Conservation (phyloP, 2,113 vertebrate genomes). For the Nannospalax galili region DNA sequence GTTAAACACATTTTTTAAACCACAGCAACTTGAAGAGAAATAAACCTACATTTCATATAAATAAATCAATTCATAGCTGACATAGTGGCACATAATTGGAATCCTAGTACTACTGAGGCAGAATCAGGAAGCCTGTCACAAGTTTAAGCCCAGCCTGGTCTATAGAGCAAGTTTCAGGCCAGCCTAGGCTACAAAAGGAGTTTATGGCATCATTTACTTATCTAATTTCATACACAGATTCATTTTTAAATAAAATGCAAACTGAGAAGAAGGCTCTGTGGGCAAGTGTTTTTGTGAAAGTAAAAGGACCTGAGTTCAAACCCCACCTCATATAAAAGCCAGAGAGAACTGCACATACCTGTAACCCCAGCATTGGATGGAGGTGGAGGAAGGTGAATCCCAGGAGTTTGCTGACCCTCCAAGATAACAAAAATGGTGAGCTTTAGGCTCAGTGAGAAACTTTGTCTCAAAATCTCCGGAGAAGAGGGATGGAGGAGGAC, state of each 20-base stretch:
- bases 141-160: too few relatives aligned
- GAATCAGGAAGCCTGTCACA: too few relatives aligned
- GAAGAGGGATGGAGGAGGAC: not conserved
- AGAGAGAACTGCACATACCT: too few relatives aligned
- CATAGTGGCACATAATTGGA: too few relatives aligned
- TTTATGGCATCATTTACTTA: not conserved
- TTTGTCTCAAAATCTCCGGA: not conserved
- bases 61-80: not conserved
- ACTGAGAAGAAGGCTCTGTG: not conserved
- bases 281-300: too few relatives aligned
- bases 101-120: too few relatives aligned
- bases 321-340: not conserved
- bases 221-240: rapidly evolving
- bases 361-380: not conserved
- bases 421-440: not conserved
- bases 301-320: not conserved
- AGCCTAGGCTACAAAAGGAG: too few relatives aligned
- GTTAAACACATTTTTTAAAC: not conserved
- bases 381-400: not conserved
- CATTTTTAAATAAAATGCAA: not conserved
- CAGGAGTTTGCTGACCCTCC: not conserved
- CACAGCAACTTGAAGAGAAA: not conserved
- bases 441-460: not conserved
- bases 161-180: too few relatives aligned
- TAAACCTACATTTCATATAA: not conserved